Base-by-base conservation (phyloP, 2,113 vertebrate species). In the Hyaena hyaena region DNA sequence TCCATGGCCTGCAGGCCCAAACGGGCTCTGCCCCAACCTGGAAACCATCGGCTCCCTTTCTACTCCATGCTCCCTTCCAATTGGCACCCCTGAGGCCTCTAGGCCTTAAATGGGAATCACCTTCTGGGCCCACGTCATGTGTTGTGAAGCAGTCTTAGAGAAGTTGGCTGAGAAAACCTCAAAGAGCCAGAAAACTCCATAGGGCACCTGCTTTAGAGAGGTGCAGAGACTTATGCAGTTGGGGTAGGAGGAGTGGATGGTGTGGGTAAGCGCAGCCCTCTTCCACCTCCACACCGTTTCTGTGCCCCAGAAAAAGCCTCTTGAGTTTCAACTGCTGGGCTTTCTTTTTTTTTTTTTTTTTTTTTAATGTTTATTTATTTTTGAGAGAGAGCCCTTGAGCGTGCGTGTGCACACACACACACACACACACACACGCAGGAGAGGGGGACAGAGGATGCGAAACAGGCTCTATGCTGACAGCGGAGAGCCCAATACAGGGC, bases 321-420 rank as follows among this genome's bases (percentile, higher is more conserved):
- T 93, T 35, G 43, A 81, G 23, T 69, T 93, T 90, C 83, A 55
- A n/a, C 24, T 90, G 69, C 83, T 81, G 48, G 50, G 26, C 66
- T 50, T 93, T 71, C 61, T 95, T 50, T 77, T 55, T 53, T 53
- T 53, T 15, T 53, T 17, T 55, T 23, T 61, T 61, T 53, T 17
- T 55, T 55, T 55, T 55, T 50, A 12, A 58, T 58, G 21, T 61
- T 61, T 23, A 8, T 61, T 61, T 61, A 61, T 61, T 61, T 61
- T 21, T 61, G 58, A 61, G 21, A 61, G 58, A 61, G 15, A 55
- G 58, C 21, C 21, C 58, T 23, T 21, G 58, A 61, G 21, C 21
- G 8, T 21, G 39, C 39, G 39, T 3, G 39, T 39, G 39, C 39
- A 39, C 39, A 39, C 39, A 39, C 39, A 39, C 39, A 39, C 39